phyloP scores from a whole-genome alignment of 2,113 vertebrate genomes.

The Arizona elegans region DNA sequence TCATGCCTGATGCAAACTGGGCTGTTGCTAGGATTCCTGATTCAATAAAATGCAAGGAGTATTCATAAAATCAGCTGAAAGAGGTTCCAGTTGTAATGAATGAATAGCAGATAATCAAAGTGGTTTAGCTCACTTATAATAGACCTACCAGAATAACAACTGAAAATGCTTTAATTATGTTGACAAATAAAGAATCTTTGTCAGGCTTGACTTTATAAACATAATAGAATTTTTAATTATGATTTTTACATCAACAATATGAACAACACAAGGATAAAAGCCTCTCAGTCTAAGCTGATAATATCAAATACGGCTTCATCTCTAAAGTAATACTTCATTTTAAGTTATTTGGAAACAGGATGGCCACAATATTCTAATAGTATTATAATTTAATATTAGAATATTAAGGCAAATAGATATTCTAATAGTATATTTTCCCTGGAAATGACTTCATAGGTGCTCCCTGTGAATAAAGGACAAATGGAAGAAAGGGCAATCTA shows the following conservation, averaged over 20 bases:
- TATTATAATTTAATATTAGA: background rate
- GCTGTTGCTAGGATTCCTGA: slow-evolving; percentile 57
- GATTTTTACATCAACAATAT: slow-evolving; percentile 8
- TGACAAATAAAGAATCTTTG: slow-evolving; percentile 40
- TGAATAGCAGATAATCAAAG: slow-evolving; percentile 48
- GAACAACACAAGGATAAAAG: background rate
- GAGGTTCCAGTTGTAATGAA: slow-evolving; percentile 46
- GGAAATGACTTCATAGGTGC: background rate
- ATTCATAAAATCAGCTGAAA: slow-evolving; percentile 46
- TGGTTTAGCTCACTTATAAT: slow-evolving; percentile 32
- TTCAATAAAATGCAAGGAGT: slow-evolving; percentile 39
- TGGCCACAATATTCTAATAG: background rate
- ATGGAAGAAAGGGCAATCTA: background rate
- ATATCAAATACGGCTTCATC: background rate
- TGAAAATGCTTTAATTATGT: slow-evolving; percentile 40
- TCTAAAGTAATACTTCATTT: background rate
- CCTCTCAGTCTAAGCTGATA: background rate
- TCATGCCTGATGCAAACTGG: slow-evolving; percentile 35
- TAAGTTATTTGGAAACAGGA: background rate
- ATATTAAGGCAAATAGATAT: background rate
- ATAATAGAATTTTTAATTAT: slow-evolving; percentile 40
- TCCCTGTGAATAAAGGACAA: background rate
- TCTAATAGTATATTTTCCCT: background rate
- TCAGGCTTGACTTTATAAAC: slow-evolving; percentile 31
- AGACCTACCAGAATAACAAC: background rate